Evolutionary conservation across 2,797 vertebrate species (phyloP).

Genomic region (Eulemur albifrons): DNA sequence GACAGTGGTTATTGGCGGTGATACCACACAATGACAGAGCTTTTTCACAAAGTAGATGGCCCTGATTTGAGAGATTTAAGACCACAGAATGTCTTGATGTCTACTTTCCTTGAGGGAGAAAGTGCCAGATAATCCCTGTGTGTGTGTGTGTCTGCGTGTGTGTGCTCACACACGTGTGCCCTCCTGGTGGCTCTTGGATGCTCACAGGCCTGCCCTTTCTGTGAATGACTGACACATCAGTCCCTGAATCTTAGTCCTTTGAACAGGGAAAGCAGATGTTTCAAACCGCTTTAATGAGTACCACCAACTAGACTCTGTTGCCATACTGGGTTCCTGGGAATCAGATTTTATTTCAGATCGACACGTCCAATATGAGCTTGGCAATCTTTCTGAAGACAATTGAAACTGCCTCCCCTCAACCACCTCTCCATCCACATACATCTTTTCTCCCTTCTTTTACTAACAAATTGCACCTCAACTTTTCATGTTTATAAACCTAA

Average conservation of each 20-base stretch:
- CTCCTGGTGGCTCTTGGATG: neutral
- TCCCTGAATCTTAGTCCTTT: slow-evolving; percentile 24
- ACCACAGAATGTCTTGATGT: neutral
- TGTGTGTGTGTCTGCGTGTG: neutral
- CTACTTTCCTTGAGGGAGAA: neutral
- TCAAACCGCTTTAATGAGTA: slow-evolving; percentile 70
- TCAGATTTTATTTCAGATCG: slow-evolving; percentile 28
- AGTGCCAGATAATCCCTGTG: neutral
- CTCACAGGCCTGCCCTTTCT: neutral
- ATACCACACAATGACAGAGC: slow-evolving; percentile 10
- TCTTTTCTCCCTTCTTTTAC: neutral
- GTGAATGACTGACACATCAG: slow-evolving; percentile 41
- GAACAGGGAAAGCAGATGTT: slow-evolving; percentile 64
- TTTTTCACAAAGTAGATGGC: neutral
- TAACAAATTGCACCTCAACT: neutral
- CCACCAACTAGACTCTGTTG: slow-evolving; percentile 48
- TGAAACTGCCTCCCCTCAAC: neutral
- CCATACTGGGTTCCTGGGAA: neutral
- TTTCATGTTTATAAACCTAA: neutral
- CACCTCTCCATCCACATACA: neutral
- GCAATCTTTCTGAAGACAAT: neutral
- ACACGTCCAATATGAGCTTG: neutral
- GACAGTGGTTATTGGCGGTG: slow-evolving; percentile 42
- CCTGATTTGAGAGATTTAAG: slow-evolving; percentile 38
- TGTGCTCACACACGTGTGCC: neutral